Base-by-base conservation (phyloP, 2,888 invertebrate genomes). In the Cephus rjabovi region DNA sequence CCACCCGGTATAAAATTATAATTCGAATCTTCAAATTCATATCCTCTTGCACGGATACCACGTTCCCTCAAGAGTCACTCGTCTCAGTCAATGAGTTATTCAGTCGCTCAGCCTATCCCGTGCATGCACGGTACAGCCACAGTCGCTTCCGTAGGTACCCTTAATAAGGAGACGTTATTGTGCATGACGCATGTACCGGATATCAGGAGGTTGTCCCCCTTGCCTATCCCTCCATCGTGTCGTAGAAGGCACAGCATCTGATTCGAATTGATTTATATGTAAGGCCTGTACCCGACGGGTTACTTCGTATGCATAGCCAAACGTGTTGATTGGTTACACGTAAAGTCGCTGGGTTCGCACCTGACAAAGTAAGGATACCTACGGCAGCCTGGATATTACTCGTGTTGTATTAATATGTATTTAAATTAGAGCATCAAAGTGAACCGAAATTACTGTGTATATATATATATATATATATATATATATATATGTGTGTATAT, bases 381-480 rank as follows among this genome's bases (percentile, higher is more conserved):
- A 33, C 71, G 3, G 15, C 71, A 9, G 73, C 75, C 76, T 79
- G 12, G 75, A 79, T 84, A 86, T 81, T 84, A 85, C 84, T 86
- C 84, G 86, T 86, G 87, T 86, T 85, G 82, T 86, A 88, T 88
- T 89, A 89, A 88, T 88, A 88, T 88, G 86, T 86, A 88, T 88
- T 89, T 88, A 87, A 88, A 89, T 89, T 86, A 86, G 85, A 79
- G 84, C 83, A 82, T 88, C 87, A 88, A 88, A 89, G 88, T 82
- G 82, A 83, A 79, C 80, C 81, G 78, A 86, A 84, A 87, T 88
- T 87, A 85, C 85, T 76, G 78, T 74, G 79, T 77, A 75, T 34
- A 56, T 69, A 30, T 69, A 34, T 35, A 75, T 33, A 77, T 69
- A 34, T 35, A 75, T 33, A 77, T 69, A 30, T 69, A 30, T 34